Evolutionary conservation across 2,888 invertebrate species (phyloP), one percentile per base, ranked within the genome.

Genomic region (Dryococelus australis): DNA sequence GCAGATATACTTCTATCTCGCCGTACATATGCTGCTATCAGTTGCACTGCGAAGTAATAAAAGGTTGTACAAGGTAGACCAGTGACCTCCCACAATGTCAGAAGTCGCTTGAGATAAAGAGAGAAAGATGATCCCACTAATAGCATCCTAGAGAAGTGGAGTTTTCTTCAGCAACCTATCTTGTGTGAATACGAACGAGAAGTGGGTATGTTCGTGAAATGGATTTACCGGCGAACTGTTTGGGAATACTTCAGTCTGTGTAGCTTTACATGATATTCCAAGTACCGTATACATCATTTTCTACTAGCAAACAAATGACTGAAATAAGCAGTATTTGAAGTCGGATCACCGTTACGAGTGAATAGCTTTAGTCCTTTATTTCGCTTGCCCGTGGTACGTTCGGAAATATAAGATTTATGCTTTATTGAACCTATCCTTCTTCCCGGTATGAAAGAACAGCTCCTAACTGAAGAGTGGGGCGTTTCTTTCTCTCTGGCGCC

Each of bases 271-370:
- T 65, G n/a, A n/a, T 65, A 65, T 65, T 65, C 65, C 20, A n/a
- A 65, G 65, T n/a, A 65, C 65, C 65, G n/a, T 65, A n/a, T 65
- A 65, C 65, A 65, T 65, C 65, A 65, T 65, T 65, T n/a, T 65
- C 65, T n/a, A n/a, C 65, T 65, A n/a, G n/a, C 65, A n/a, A 65
- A 65, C 65, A 65, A 65, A 65, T 65, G 65, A 65, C 65, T 65
- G 65, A 65, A 65, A 65, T 65, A 65, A 65, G 65, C 65, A 65
- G 65, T n/a, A 65, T 65, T 65, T 65, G 65, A 65, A 65, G 65
- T 65, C 65, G 65, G 24, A 65, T 0, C 65, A 24, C 65, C 20
- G 65, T 65, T 65, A 65, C 65, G 65, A 65, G 16, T 65, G 65
- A 65, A 65, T 65, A 65, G 65, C 12, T 65, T n/a, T 3, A 65